Base-by-base conservation (phyloP, 2,797 vertebrate genomes). In the Poeciliopsis gracilis region DNA sequence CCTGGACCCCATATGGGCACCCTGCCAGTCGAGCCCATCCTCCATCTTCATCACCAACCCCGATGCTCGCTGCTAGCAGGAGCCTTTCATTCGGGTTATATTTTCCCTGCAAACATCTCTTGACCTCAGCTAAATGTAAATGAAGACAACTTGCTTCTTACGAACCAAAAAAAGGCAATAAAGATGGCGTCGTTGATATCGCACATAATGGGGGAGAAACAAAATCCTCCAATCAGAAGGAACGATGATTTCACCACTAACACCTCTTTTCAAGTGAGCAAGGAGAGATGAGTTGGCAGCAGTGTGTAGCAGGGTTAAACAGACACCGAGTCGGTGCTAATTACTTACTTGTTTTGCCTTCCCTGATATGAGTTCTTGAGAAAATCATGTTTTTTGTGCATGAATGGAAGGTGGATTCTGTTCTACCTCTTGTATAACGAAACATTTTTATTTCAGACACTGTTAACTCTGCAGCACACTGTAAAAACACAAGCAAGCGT, bases 1-100 rank as follows among this genome's bases (percentile, higher is more conserved):
- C 90, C 89, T 82, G 90, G 89, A 89, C 91, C 88, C 92, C 89
- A 84, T 84, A 71, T 87, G 93, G 93, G 94, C 93, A 85, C 67
- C 61, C 51, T 92, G 93, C 93, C 90, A 90, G 85, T 80, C 82
- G 69, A 45, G 84, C 91, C 92, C 90, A 89, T 91, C 93, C 88
- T 89, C 91, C 92, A 90, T 78, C 86, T 82, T 82, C 85, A 84
- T 78, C 80, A 79, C 85, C 85, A 84, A 51, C 86, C 86, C 87
- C 47, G 53, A 84, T 76, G 82, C 84, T 83, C 78, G 74, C 77
- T 83, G 77, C 88, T 90, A 83, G 76, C 85, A 83, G 49, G 71
- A 79, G 9, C 0, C 77, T 86, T 67, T 28, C 67, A 76, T 80
- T 74, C 77, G 30, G 53, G 72, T 15, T 74, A 33, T 30, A 78